Base-by-base conservation (phyloP, 2,113 vertebrate genomes). In the Tamias sibiricus region DNA sequence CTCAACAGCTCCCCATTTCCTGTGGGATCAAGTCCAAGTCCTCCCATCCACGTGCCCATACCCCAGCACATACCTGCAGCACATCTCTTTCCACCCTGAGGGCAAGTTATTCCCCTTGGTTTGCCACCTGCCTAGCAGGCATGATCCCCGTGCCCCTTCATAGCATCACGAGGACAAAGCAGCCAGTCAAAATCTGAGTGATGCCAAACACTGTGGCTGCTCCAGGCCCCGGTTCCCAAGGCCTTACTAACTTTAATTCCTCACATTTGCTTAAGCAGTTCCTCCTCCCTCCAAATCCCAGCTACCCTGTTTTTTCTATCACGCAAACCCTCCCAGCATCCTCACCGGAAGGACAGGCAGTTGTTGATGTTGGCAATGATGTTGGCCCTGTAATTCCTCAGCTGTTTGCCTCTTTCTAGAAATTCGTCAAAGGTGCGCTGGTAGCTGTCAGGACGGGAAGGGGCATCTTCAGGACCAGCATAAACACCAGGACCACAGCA, bases 341-440 rank as follows among this genome's bases (percentile, higher is more conserved):
- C 96, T 98, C 98, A 99, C 99, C 99, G 98, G 98, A 99, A 98
- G 97, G 99, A 98, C 93, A 98, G 95, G 90, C 99, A 99, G 97
- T 98, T 99, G 94, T 99, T 99, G 94, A 99, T 98, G 72, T 98
- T 99, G 94, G 99, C 98, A 32, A 99, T 99, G 40, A 99, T 20
- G 17, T 98, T 99, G 0, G 98, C 95, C 49, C 76, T 96, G 74
- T 98, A 97, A 95, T 99, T 96, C 8, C 1, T 59, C n/a, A 98
- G 98, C 75, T 98, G 98, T 66, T 84, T 98, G 96, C 97, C 79
- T 44, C 95, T 98, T 90, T 99, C 99, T 91, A 98, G 97, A 93
- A 99, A 99, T 1, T 98, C 98, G 79, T 99, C 98, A 81, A 99
- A 97, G 40, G 98, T 75, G 1, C 84, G 98, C 97, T 97, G 98